Conservation (phyloP, 2,113 vertebrate genomes). For the Ailurus styani region DNA sequence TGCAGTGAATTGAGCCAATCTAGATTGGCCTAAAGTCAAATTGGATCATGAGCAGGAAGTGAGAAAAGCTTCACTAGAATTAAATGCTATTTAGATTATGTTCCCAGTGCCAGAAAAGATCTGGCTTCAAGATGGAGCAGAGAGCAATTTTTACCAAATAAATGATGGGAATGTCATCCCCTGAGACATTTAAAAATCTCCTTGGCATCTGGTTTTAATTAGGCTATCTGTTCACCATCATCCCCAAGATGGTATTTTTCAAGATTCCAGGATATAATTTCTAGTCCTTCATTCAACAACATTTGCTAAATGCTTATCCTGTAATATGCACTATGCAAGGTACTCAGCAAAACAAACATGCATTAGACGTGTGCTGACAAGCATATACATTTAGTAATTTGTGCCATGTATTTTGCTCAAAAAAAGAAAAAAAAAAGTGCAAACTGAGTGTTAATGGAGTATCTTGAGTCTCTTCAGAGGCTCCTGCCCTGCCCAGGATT, state of each 20-base stretch:
- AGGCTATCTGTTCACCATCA: slow-evolving; percentile 38
- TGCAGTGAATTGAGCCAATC: background rate
- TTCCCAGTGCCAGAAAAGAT: slow-evolving; percentile 34
- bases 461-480: background rate
- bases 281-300: background rate
- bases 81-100: slow-evolving; percentile 24
- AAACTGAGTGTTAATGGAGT: background rate
- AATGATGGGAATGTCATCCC: slow-evolving; percentile 48
- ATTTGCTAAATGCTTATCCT: background rate
- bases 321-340: background rate
- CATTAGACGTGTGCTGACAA: accelerated
- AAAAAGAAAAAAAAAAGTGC: background rate
- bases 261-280: slow-evolving; percentile 33
- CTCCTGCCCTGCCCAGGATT: background rate
- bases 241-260: slow-evolving; percentile 23
- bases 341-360: background rate
- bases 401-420: background rate
- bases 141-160: slow-evolving; percentile 29
- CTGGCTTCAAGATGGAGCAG: slow-evolving; percentile 40
- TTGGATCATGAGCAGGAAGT: slow-evolving; percentile 27
- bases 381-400: accelerated
- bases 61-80: slow-evolving; percentile 19
- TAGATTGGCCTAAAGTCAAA: slow-evolving; percentile 17
- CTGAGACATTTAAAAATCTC: background rate
- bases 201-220: slow-evolving; percentile 57